Conservation (phyloP, 2,113 vertebrate genomes). For the Cottus gobio region DNA sequence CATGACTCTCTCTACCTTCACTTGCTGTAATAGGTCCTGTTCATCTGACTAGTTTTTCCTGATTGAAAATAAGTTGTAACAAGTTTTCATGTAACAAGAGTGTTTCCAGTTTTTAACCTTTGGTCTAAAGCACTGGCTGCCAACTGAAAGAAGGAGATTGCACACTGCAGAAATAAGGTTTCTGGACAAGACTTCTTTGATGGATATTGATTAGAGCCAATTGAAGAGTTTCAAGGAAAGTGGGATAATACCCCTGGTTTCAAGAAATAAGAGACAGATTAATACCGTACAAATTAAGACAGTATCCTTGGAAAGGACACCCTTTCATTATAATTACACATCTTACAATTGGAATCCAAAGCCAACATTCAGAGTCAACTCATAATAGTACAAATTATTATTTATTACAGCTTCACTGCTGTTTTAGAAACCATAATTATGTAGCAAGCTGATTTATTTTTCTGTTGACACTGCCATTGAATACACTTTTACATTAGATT, state of each 20-base stretch:
- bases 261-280: neutral
- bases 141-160: slow-evolving; percentile 27
- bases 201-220: slow-evolving; percentile 34
- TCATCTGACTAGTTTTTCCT: no score
- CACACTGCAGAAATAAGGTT: slow-evolving; percentile 29
- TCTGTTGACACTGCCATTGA: neutral
- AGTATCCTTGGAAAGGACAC: neutral
- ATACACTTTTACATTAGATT: no score
- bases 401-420: neutral
- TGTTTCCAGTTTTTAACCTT: slow-evolving; percentile 44
- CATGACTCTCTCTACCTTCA: no score
- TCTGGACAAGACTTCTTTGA: slow-evolving; percentile 26
- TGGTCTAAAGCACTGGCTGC: slow-evolving; percentile 22
- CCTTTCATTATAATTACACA: neutral
- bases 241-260: slow-evolving; percentile 12
- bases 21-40: no score
- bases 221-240: slow-evolving; percentile 9
- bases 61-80: slow-evolving; percentile 37
- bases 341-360: neutral
- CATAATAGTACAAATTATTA: no score
- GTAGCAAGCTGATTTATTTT: neutral
- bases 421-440: neutral
- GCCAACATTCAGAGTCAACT: neutral
- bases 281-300: neutral
- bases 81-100: slow-evolving; percentile 44